These are phyloP conservation scores for Paratilapia polleni DNA, from an alignment of 2,113 vertebrate genomes.

Conservation along the genomic window DNA sequence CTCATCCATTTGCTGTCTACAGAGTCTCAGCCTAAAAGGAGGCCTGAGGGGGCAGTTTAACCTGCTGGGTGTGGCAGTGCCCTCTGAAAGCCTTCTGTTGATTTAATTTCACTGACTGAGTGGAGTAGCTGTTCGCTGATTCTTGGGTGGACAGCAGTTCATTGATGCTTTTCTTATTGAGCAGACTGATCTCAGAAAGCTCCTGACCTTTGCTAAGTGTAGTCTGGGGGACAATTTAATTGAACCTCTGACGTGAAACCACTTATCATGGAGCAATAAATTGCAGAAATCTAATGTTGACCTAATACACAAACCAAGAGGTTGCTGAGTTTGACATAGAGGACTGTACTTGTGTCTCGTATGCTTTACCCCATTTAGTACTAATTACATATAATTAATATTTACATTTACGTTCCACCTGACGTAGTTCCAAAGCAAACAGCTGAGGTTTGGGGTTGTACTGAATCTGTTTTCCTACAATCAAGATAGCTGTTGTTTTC, in stretches of 20 bases:
- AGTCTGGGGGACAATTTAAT: constrained; percentile 55
- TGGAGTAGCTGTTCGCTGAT: not conserved
- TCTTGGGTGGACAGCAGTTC: constrained; percentile 26
- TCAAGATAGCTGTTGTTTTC: constrained; percentile 5
- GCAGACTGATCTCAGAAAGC: constrained; percentile 30
- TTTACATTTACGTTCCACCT: constrained; percentile 36
- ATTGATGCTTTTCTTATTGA: constrained; percentile 27
- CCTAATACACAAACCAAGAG: not conserved
- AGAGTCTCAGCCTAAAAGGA: not conserved
- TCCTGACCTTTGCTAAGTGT: constrained; percentile 49
- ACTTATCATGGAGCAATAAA: constrained; percentile 54
- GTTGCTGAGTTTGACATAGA: constrained; percentile 31
- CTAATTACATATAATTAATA: constrained; percentile 36
- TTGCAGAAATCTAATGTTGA: constrained; percentile 32
- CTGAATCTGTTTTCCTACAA: constrained; percentile 4
- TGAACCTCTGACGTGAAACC: constrained; percentile 46
- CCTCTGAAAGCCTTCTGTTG: constrained; percentile 38
- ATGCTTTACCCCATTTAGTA: constrained; percentile 28
- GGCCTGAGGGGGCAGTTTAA: not conserved
- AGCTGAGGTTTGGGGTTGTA: not conserved
- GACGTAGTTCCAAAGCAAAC: not conserved
- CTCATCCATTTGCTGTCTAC: constrained; percentile 28
- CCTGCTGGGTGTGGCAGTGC: constrained; percentile 12
- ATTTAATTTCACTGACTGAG: not conserved
- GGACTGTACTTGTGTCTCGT: not conserved